Percentiles rank a stretch among this genome's conserved stretches.
These are phyloP conservation scores for Forficula auricularia DNA, from an alignment of 1,140 invertebrate genomes.

Conservation along the genomic window DNA sequence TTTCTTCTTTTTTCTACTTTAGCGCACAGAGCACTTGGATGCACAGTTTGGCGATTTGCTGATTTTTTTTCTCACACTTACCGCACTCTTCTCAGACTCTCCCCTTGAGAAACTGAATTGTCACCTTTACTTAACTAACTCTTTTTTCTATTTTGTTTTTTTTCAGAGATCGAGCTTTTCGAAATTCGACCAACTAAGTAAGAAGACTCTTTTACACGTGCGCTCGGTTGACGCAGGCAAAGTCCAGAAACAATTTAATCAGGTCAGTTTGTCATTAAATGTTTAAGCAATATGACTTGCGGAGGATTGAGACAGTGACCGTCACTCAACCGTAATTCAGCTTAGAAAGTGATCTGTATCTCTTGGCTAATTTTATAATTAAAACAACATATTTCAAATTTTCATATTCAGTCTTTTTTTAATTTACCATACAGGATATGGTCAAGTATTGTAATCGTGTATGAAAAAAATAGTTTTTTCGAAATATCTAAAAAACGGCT, in stretches of 20 bases:
- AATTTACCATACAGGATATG: no score
- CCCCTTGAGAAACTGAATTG: no score
- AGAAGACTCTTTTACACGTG: constrained; percentile 46
- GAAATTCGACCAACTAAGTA: constrained; percentile 52
- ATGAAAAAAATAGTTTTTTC: no score
- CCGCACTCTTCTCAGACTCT: no score
- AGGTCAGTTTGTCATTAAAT: constrained; percentile 34
- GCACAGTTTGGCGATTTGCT: neutral
- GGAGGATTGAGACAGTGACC: neutral
- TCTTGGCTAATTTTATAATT: no score
- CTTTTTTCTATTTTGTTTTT: constrained; percentile 15
- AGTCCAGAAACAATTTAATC: constrained; percentile 46
- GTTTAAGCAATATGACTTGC: neutral
- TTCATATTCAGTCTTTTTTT: no score
- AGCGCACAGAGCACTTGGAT: neutral
- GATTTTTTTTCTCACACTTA: neutral
- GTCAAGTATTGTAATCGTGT: no score
- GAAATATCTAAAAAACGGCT: no score
- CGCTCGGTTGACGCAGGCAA: constrained; percentile 44
- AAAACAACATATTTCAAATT: no score
- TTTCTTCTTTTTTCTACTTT: neutral
- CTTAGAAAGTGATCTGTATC: no score
- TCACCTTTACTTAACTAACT: constrained; percentile 5
- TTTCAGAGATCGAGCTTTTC: constrained; percentile 60
- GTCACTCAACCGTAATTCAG: no score